These are phyloP conservation scores for Andricus grossulariae DNA, from an alignment of 1,140 invertebrate species.

Conservation along the genomic window DNA sequence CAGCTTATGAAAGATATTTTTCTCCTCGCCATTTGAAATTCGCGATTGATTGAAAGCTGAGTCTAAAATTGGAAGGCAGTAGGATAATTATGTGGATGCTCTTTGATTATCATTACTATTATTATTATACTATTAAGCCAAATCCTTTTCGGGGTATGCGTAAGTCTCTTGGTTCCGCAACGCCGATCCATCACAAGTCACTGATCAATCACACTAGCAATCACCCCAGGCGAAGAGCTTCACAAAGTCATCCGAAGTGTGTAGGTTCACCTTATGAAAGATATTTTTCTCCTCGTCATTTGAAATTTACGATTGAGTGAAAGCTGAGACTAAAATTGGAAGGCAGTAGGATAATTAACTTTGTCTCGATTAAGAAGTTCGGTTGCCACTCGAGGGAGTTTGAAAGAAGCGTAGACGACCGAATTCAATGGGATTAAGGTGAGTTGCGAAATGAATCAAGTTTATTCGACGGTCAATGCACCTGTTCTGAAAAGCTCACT, in stretches of 20 bases:
- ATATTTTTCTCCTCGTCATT: not conserved
- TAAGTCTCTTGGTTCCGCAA: no score
- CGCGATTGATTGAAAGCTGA: not conserved
- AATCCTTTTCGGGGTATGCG: no score
- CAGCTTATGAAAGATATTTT: not conserved
- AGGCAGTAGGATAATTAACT: not conserved
- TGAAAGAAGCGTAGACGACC: not conserved
- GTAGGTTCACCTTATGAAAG: no score
- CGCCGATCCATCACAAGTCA: no score
- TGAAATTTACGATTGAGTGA: not conserved
- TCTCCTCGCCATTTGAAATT: not conserved
- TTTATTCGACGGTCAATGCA: slow-evolving; percentile 8
- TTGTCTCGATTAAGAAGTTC: not conserved
- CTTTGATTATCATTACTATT: no score
- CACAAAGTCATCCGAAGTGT: no score
- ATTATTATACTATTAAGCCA: no score
- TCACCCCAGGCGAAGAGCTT: no score
- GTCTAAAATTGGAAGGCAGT: not conserved
- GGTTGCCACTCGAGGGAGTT: not conserved
- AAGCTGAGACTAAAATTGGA: not conserved
- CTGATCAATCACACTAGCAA: no score
- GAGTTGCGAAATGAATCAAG: not conserved
- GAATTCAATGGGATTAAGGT: not conserved
- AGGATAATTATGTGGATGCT: not conserved
- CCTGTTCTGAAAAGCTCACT: slow-evolving; percentile 8